A percentile compares a stretch with the other conserved stretches of the same genome.
phyloP scores from a whole-genome alignment of 2,888 invertebrate species.

The Masnerella sp. region DNA sequence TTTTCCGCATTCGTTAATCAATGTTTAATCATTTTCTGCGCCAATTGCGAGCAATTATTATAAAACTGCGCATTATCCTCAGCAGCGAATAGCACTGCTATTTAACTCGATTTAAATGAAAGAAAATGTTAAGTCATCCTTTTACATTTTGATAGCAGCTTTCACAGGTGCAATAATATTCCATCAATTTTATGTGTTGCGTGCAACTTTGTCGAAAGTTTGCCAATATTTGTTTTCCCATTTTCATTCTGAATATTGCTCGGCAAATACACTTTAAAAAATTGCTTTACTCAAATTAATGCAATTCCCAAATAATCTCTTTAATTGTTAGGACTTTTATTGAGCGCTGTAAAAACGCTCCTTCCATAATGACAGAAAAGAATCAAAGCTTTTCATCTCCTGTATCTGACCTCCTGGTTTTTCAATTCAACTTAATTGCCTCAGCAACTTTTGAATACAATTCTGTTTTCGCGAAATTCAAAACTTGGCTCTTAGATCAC shows the following conservation, averaged over 20 bases:
- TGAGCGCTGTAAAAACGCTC: no score
- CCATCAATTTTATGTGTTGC: constrained; percentile 35
- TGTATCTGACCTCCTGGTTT: no score
- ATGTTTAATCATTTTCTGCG: no score
- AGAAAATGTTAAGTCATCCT: not conserved
- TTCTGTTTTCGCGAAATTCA: no score
- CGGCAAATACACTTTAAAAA: constrained; percentile 27
- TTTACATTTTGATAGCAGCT: no score
- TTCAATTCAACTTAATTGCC: no score
- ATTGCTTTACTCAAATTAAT: constrained; percentile 9
- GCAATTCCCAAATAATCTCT: constrained; percentile 13
- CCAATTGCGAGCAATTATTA: constrained; percentile 6
- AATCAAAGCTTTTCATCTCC: no score
- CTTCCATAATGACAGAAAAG: no score
- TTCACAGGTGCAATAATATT: constrained; percentile 18
- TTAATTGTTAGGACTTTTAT: constrained; percentile 10
- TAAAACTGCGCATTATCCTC: not conserved
- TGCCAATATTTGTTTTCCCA: constrained; percentile 44
- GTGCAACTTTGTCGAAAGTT: constrained; percentile 28
- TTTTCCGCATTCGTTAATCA: constrained; percentile 11
- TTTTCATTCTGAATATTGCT: constrained; percentile 19
- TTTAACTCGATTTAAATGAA: not conserved
- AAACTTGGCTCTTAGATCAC: no score
- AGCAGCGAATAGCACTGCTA: not conserved
- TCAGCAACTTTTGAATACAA: no score